A percentile compares a stretch with the other conserved stretches of the same genome.
Evolutionary conservation across 2,113 vertebrate species (phyloP).

Genomic region (Chaenogobius annularis): DNA sequence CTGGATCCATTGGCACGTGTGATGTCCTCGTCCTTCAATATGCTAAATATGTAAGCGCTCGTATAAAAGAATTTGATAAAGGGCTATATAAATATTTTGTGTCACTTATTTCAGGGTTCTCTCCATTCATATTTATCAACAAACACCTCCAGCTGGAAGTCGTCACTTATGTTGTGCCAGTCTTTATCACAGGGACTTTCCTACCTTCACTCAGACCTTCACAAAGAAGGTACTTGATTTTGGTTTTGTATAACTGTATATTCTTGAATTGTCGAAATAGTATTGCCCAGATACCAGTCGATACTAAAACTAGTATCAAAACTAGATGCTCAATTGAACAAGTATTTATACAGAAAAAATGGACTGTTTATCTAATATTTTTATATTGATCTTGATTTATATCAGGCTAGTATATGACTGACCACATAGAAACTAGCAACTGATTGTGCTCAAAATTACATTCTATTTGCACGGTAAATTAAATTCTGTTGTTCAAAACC

Average conservation of each 20-base stretch:
- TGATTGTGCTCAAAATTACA: too few species aligned
- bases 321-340: background rate
- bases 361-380: too few species aligned
- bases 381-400: too few species aligned
- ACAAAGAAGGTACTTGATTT: constrained; percentile 74
- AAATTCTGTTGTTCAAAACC: too few species aligned
- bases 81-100: background rate
- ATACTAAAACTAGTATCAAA: too few species aligned
- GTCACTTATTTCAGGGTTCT: constrained; percentile 79
- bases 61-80: background rate
- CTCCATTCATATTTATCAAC: constrained; percentile 79
- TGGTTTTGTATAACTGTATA: background rate
- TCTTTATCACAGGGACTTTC: constrained; percentile 84
- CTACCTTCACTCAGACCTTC: constrained; percentile 85
- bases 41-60: constrained; percentile 78
- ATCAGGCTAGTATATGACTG: too few species aligned
- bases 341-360: too few species aligned
- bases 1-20: constrained; percentile 53
- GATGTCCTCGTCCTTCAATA: constrained; percentile 80
- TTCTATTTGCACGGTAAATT: too few species aligned
- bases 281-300: too few species aligned
- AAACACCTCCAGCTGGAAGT: constrained; percentile 74
- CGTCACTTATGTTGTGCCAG: constrained; percentile 78
- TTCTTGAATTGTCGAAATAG: background rate
- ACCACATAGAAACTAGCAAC: too few species aligned